Percentiles rank a stretch among this genome's conserved stretches.
These are phyloP conservation scores for Periphyllus acericola DNA, from an alignment of 2,888 invertebrate genomes.

Conservation along the genomic window DNA sequence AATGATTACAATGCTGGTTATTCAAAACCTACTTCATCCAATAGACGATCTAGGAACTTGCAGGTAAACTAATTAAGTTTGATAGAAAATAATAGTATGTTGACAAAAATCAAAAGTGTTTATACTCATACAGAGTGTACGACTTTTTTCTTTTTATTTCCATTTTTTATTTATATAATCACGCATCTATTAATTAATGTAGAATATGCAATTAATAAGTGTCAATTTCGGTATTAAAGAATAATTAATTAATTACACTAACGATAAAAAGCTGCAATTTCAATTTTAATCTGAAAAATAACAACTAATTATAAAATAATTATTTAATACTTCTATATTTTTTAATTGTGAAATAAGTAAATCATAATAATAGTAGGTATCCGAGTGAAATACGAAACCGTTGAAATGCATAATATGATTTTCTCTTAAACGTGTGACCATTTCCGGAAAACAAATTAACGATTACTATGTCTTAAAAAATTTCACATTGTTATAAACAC, in stretches of 20 bases:
- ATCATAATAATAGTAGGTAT: background rate
- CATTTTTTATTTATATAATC: background rate
- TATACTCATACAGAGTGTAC: background rate
- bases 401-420: constrained; percentile 26
- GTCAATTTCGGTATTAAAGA: background rate
- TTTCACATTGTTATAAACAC: constrained; percentile 34
- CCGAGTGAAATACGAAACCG: background rate
- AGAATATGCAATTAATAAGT: background rate
- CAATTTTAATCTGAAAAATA: background rate
- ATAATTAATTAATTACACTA: background rate
- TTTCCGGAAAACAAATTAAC: constrained; percentile 22
- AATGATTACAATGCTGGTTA: constrained; percentile 57
- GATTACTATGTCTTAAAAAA: background rate
- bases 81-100: background rate
- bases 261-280: background rate
- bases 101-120: background rate
- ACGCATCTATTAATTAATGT: background rate
- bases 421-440: constrained; percentile 21
- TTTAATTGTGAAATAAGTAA: background rate
- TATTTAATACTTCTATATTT: background rate
- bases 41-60: constrained; percentile 38
- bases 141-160: background rate
- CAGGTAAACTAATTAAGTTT: constrained; percentile 16
- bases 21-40: constrained; percentile 46
- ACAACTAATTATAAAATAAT: background rate